Evolutionary conservation across 2,888 invertebrate genomes (phyloP), one percentile per base, ranked within the genome.

Genomic region (Drosophila robusta): DNA sequence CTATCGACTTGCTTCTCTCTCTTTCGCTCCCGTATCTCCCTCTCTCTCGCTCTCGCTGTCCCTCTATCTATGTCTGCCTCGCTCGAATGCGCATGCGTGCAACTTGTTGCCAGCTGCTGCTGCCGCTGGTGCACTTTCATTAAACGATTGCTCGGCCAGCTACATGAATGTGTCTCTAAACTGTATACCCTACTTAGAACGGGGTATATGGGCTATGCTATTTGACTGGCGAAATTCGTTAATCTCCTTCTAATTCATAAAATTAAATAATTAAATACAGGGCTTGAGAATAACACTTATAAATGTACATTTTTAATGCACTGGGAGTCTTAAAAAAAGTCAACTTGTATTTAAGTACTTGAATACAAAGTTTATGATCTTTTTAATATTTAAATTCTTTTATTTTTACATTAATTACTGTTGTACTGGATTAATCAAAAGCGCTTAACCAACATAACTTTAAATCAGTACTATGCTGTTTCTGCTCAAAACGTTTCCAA

Each of bases 91-190:
- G 72, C 87, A 62, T 72, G 88, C 81, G 86, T 88, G 82, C 89
- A 82, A 86, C 89, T 88, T 86, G 82, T 86, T 82, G 88, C 83
- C 65, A 78, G 75, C 79, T 61, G 78, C 64, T 52, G 67, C 51
- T 61, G 44, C 60, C 26, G 61, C 45, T 47, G 63, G 32, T 79
- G 85, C 81, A 81, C 80, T 81, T 81, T 81, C 87, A 84, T 84
- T 84, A 73, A 63, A 61, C 50, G 62, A 24, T 24, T 44, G 62
- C 60, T 34, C 42, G 60, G 62, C 50, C 52, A 63, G 61, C 55
- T 46, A 44, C 41, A 26, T 45, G 26, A 36, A 68, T 64, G 55
- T 58, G 26, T 56, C 63, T 39, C 34, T 38, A 14, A 34, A 34
- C 34, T 32, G 42, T 16, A 56, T 34, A 57, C 56, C 4, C 38